Evolutionary conservation across 2,113 vertebrate genomes (phyloP).

Genomic region (Geococcyx californianus): DNA sequence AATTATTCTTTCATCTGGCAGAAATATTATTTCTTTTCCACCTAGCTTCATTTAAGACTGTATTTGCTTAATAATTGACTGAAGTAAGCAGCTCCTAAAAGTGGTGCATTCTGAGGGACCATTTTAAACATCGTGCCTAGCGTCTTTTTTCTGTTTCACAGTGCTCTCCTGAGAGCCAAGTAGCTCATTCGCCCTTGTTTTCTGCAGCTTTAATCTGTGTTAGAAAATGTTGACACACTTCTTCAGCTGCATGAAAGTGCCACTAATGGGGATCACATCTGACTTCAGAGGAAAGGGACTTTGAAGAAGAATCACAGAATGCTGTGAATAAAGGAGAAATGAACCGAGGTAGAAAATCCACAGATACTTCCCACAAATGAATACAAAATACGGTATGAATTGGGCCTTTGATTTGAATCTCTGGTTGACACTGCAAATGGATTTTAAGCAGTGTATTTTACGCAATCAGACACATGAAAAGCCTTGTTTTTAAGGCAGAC

Average conservation of each 20-base stretch:
- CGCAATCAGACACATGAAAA: neutral
- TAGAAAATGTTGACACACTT: slow-evolving; percentile 9
- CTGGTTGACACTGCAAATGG: neutral
- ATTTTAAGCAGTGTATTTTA: neutral
- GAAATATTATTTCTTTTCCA: neutral
- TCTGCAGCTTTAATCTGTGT: slow-evolving; percentile 34
- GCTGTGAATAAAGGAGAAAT: slow-evolving; percentile 1
- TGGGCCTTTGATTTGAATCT: slow-evolving; percentile 22
- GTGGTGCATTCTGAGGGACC: neutral
- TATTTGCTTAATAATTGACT: neutral
- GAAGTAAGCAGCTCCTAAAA: neutral
- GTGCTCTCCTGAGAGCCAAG: neutral
- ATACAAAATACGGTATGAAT: neutral
- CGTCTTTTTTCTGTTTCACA: neutral
- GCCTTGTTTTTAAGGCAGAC: neutral
- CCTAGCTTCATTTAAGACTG: neutral
- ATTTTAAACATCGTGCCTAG: neutral
- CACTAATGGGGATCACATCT: slow-evolving; percentile 1
- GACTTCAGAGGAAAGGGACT: slow-evolving; percentile 23
- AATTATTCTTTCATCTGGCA: neutral
- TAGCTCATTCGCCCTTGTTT: neutral
- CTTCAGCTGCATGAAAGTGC: slow-evolving; percentile 13
- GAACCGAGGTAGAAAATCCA: slow-evolving; percentile 1
- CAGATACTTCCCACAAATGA: neutral
- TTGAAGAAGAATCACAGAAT: slow-evolving; percentile 42